Evolutionary conservation across 2,113 vertebrate genomes (phyloP).

Genomic region (Montifringilla adamsi): DNA sequence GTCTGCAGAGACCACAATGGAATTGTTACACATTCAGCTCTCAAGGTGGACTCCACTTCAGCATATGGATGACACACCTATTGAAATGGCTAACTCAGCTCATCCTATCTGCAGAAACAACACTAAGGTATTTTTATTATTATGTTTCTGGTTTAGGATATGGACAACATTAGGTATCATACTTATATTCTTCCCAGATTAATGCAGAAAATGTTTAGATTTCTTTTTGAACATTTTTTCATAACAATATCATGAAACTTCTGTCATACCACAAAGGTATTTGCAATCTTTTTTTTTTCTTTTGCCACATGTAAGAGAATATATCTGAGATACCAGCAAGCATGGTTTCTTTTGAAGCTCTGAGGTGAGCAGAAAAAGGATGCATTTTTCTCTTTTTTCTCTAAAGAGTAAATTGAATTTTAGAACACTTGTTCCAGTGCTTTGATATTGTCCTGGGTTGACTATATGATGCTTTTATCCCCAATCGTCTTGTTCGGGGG

Average conservation of each 20-base stretch:
- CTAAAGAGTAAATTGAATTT: not conserved
- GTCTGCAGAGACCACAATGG: not conserved
- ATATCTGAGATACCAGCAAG: not conserved
- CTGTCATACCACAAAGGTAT: not conserved
- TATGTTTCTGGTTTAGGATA: not conserved
- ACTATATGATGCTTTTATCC: no score
- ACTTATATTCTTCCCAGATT: not conserved
- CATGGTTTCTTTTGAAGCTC: not conserved
- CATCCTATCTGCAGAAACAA: not conserved
- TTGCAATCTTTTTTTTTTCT: not conserved
- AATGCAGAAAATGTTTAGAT: not conserved
- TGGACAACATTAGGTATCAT: not conserved
- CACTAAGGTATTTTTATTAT: not conserved
- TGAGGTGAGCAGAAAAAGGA: not conserved
- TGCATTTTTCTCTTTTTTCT: not conserved
- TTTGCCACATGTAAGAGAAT: rapidly evolving
- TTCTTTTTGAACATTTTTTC: not conserved
- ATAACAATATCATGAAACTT: not conserved
- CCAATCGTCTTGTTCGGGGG: no score
- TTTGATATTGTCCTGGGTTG: no score
- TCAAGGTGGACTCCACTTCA: not conserved
- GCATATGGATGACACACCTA: rapidly evolving
- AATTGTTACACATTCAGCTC: not conserved
- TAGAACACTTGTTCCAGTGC: not conserved
- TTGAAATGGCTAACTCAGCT: not conserved